Base-by-base conservation (phyloP, 2,888 invertebrate species). In the Drosophila borealis region DNA sequence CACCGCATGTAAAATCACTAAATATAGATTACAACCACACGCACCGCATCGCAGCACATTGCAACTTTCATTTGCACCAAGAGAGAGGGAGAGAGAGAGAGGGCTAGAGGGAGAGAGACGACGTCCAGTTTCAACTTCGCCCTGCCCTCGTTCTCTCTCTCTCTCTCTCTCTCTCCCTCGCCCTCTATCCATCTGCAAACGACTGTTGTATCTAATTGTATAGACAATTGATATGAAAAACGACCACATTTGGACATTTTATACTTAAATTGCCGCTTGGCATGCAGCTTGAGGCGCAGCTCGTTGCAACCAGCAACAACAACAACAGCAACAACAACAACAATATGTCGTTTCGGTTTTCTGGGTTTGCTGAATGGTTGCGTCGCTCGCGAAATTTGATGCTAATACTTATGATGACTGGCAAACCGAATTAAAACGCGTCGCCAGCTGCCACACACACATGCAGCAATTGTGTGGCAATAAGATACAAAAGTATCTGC, bases 21-120 rank as follows among this genome's bases (percentile, higher is more conserved):
- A 89, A 84, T 82, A 82, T 89, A 90, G 80, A 89, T 78, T 89
- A 85, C 82, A 91, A 89, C 90, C 91, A 89, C 91, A 90, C 89
- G 89, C 89, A 81, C 87, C 74, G 86, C 80, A 79, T 62, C 75
- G 70, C 57, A 76, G 70, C 85, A 67, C 88, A 87, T 73, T 75
- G 88, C 80, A 84, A 88, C 89, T 84, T 84, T 84, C 89, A 87
- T 87, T 87, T 78, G 42, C 65, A 69, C 53, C 59, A 39, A 48
- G 61, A 11, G 10, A 37, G 21, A 57, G 34, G 19, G 49, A 6
- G 19, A 45, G 4, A 45, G 10, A 46, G 44, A 48, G 50, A 57
- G 56, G 53, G 41, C 45, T 42, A 45, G 44, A 48, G 42, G 6
- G 42, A 50, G n/a, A 42, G 42, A 25, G 50, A 25, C 25, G 34